Evolutionary conservation across 92 coral and sea anemone genomes (phyloP).

Genomic region (Phenganax stokvisi): DNA sequence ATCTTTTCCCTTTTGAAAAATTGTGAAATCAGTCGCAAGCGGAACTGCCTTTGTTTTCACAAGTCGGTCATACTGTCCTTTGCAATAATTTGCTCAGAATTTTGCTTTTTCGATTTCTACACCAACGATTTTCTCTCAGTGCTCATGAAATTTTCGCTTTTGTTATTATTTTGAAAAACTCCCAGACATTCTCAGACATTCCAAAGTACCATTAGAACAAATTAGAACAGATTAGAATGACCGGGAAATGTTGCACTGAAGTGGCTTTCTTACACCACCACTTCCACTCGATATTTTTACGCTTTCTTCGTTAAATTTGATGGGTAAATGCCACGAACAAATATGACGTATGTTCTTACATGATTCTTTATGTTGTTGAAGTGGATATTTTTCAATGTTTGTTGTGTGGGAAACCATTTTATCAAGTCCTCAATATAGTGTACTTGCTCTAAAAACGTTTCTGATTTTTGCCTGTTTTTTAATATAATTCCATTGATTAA

Average conservation of each 20-base stretch:
- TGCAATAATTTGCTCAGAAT: constrained; percentile 4
- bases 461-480: too few relatives aligned
- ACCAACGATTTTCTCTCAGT: not conserved
- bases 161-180: not conserved
- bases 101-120: constrained; percentile 3
- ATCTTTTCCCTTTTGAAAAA: not conserved
- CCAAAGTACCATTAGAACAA: not conserved
- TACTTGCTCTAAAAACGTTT: too few relatives aligned
- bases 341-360: too few relatives aligned
- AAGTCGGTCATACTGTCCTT: constrained; percentile 4
- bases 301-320: too few relatives aligned
- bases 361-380: too few relatives aligned
- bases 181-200: not conserved
- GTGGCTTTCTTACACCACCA: not conserved
- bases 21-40: constrained; percentile 4
- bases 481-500: too few relatives aligned
- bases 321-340: too few relatives aligned
- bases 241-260: not conserved
- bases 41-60: constrained; percentile 22
- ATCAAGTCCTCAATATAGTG: too few relatives aligned
- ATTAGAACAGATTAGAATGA: not conserved
- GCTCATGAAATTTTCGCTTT: not conserved
- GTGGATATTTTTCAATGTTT: too few relatives aligned
- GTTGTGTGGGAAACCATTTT: too few relatives aligned
- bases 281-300: too few relatives aligned